These are phyloP conservation scores for Chondrosia reniformis DNA, from an alignment of 37 sponge, comb jelly and placozoan genomes.

Conservation along the genomic window DNA sequence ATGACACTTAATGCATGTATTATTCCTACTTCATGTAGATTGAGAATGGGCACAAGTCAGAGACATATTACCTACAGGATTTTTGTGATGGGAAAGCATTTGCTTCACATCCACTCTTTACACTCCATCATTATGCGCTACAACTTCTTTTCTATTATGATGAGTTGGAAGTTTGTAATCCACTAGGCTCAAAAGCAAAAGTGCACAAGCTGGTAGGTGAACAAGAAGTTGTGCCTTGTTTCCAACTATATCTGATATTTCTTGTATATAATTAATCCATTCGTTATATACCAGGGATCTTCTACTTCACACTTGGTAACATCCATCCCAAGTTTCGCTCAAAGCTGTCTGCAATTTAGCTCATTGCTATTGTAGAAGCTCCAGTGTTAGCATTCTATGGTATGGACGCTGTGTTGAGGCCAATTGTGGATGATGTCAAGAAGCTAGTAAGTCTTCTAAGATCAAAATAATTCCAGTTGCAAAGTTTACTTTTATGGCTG, in stretches of 20 bases:
- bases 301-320: conserved; percentile 46
- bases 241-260: not conserved
- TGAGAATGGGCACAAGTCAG: no score
- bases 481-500: no score
- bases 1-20: no score
- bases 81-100: not conserved
- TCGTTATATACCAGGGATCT: conserved; percentile 6
- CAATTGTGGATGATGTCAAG: conserved; percentile 39
- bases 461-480: no score
- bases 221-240: not conserved
- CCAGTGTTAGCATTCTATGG: conserved; percentile 13
- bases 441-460: conserved; percentile 24
- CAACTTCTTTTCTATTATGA: conserved; percentile 37
- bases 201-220: conserved; percentile 30
- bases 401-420: conserved; percentile 27
- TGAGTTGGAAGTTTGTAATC: conserved; percentile 37
- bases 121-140: not conserved
- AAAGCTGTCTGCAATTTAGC: conserved; percentile 23
- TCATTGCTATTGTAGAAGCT: conserved; percentile 9
- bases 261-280: not conserved
- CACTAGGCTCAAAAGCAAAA: conserved; percentile 25
- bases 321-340: conserved; percentile 25
- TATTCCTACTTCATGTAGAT: no score
- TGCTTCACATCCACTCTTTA: not conserved
- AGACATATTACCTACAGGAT: not conserved